Evolutionary conservation across 2,113 vertebrate species (phyloP), one percentile per base, ranked within the genome.

Genomic region (Pantherophis guttatus): DNA sequence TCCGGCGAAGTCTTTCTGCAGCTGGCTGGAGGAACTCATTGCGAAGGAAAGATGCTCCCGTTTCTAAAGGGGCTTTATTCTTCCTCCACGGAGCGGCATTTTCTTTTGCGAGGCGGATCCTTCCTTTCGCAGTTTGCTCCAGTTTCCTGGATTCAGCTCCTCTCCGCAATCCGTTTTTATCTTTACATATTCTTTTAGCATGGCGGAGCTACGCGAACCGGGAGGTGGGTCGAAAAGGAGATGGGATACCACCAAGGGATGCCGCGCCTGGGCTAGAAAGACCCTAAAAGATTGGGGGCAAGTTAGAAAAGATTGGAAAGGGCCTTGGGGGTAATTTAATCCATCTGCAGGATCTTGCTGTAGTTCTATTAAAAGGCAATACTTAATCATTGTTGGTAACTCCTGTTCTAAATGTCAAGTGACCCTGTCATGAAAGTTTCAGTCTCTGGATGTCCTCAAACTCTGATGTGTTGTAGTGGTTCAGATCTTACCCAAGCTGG

Each of bases 141-240:
- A 39, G 39, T 39, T 39, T 39, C 39, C 39, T 39, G 39, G 39
- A 39, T 39, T 39, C 39, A 39, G 39, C 39, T 39, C 39, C 39
- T 39, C 39, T 39, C 39, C 39, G 29, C 58, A 57, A 19, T 0
- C 0, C 1, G 24, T n/a, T 48, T 52, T 1, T 0, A 50, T 94
- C 8, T 93, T 65, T 75, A 33, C 5, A 33, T 4, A 1, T 65
- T 65, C 5, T 75, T 39, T 75, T 39, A 75, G n/a, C 2, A 33
- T 75, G n/a, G 65, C n/a, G n/a, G 13, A 75, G 2, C n/a, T 8
- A 19, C 65, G n/a, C 15, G n/a, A 75, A 75, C n/a, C 0, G 70
- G 70, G 70, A 33, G n/a, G n/a, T 33, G 70, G 13, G 13, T 65
- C 15, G n/a, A 39, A 75, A 8, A 75, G n/a, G 29, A 75, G n/a